Evolutionary conservation across 1,140 invertebrate species (phyloP), one percentile per base, ranked within the genome.

Genomic region (Drosophila pallidifrons): DNA sequence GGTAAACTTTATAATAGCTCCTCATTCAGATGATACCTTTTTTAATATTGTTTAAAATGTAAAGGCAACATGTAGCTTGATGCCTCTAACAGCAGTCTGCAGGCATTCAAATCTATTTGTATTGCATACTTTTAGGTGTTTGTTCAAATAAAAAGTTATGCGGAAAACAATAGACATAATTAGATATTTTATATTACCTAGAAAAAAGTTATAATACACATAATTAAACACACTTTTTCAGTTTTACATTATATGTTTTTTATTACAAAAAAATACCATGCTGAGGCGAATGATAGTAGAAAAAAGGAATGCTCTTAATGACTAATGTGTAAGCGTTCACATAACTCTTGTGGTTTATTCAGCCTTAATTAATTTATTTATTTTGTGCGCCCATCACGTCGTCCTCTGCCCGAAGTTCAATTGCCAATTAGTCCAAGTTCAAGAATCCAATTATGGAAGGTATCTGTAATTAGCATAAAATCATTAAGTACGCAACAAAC

Each of bases 401-500:
- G 20, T 25, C 35, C 41, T 45, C 5, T 41, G 25, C 49, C 20
- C 6, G 43, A 57, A 51, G 51, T 71, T 61, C 58, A 55, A 65
- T 47, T 63, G 59, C 64, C 74, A 74, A 81, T 85, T 79, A 88
- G 81, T 88, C 83, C 83, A 88, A 75, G 74, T 89, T 88, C 60
- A 88, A 77, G 83, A 88, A 89, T 67, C 83, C 80, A 88, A 88
- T 85, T 78, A 88, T 88, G 58, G 83, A 88, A 77, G 85, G 83
- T 89, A 88, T 88, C 83, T 88, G 85, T 55, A 89, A 89, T 64
- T 67, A 88, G 65, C 47, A 75, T 25, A 46, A 63, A 61, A 43
- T 10, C 41, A 73, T 76, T 57, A 75, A 55, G 41, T 20, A 25
- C 20, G 20, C 20, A 64, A 59, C 38, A 47, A n/a, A 59, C 16